Percentiles rank a stretch among this genome's conserved stretches.
phyloP scores from a whole-genome alignment of 2,888 invertebrate genomes.

The Callyntrura guangdongensis region DNA sequence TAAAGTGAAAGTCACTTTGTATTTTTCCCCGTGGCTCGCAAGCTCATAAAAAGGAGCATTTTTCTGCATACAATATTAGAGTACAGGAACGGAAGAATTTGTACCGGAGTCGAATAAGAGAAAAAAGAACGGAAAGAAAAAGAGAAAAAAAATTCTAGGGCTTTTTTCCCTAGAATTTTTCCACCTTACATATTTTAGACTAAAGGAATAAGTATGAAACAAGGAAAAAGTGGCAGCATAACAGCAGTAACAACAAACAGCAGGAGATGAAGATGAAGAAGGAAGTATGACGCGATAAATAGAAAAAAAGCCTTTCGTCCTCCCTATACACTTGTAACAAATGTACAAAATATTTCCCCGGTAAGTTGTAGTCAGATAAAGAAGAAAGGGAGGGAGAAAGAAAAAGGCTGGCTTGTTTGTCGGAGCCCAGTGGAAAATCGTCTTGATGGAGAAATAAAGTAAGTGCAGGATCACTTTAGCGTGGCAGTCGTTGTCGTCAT shows the following conservation, averaged over 20 bases:
- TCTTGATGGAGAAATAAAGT: conserved; percentile 40
- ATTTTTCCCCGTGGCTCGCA: background rate
- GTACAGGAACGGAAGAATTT: background rate
- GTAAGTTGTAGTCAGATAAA: background rate
- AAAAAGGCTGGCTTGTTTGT: too few species aligned
- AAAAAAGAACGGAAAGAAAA: background rate
- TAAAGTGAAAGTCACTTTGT: conserved; percentile 57
- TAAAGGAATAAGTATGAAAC: too few species aligned
- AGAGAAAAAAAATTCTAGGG: background rate
- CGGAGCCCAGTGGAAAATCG: background rate
- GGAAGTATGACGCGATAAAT: background rate
- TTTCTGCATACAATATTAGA: conserved; percentile 2
- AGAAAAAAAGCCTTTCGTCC: background rate
- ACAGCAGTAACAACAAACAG: too few species aligned
- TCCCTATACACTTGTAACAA: background rate
- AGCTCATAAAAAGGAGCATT: background rate
- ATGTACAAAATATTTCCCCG: too few species aligned
- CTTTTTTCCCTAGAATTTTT: background rate
- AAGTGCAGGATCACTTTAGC: conserved; percentile 44
- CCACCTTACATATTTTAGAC: conserved; percentile 23
- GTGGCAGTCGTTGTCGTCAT: conserved; percentile 38
- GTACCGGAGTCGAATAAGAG: background rate
- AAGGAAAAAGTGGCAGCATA: too few species aligned
- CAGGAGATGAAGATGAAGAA: conserved; percentile 33
- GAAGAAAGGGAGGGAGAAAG: background rate